Percentiles rank a stretch among this genome's conserved stretches.
These are phyloP conservation scores for Agapornis canus DNA, from an alignment of 2,797 vertebrate genomes.

Conservation along the genomic window DNA sequence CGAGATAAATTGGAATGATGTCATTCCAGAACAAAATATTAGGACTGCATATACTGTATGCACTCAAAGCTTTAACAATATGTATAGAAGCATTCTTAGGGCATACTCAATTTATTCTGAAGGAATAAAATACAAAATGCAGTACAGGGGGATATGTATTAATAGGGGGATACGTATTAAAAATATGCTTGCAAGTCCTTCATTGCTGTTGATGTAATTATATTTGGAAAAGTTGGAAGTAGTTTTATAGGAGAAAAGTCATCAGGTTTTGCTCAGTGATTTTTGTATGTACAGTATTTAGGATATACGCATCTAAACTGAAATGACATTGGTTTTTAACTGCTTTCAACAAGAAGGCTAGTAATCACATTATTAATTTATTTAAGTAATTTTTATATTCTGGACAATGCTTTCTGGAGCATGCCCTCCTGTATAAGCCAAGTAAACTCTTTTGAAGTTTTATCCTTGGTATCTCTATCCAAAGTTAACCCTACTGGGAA, in stretches of 20 bases:
- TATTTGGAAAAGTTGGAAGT: not conserved
- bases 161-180: not conserved
- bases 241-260: not conserved
- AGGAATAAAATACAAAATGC: not conserved
- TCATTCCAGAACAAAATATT: not conserved
- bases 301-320: not conserved
- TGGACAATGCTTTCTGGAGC: not conserved
- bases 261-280: not conserved
- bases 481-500: not conserved
- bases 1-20: not conserved
- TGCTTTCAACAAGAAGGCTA: not conserved
- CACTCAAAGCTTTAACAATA: not conserved
- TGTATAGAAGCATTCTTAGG: not conserved
- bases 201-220: not conserved
- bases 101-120: not conserved
- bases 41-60: not conserved
- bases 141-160: not conserved
- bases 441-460: not conserved
- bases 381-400: not conserved
- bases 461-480: not conserved
- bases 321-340: not conserved
- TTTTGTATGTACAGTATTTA: not conserved
- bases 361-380: not conserved
- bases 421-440: not conserved
- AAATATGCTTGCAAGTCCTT: not conserved